A percentile compares a stretch with the other conserved stretches of the same genome.
These are phyloP conservation scores for Prochilodus magdalenae DNA, from an alignment of 2,113 vertebrate species.

Conservation along the genomic window DNA sequence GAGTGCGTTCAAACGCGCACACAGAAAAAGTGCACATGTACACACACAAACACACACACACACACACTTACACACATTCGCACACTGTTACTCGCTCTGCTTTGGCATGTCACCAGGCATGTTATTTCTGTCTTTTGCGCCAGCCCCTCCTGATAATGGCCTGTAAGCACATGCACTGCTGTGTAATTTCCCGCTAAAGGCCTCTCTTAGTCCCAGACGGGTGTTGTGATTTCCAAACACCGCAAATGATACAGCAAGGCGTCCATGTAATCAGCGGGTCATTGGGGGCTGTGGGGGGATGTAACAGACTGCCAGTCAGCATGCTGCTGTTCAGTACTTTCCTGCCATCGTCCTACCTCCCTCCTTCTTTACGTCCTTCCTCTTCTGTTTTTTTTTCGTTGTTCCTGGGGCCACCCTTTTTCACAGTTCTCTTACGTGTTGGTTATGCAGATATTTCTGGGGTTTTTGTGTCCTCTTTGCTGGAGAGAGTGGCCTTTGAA, in stretches of 20 bases:
- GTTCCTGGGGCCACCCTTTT: not conserved
- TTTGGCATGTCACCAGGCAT: slow-evolving; percentile 31
- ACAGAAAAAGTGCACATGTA: too few relatives aligned
- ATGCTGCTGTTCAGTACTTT: slow-evolving; percentile 5
- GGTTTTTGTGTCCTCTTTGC: too few relatives aligned
- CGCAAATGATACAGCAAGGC: slow-evolving; percentile 30
- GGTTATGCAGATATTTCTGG: not conserved
- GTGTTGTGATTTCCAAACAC: slow-evolving; percentile 46
- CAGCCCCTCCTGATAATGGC: slow-evolving; percentile 28
- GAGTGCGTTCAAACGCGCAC: not conserved
- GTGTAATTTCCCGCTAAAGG: slow-evolving; percentile 44
- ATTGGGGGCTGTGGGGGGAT: slow-evolving; percentile 5
- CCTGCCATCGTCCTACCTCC: not conserved
- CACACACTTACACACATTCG: not conserved
- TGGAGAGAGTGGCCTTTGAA: too few relatives aligned
- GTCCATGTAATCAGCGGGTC: slow-evolving; percentile 37
- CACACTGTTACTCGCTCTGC: slow-evolving; percentile 11
- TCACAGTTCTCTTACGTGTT: not conserved
- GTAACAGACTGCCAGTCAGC: not conserved
- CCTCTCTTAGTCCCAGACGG: slow-evolving; percentile 31
- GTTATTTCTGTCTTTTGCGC: slow-evolving; percentile 37
- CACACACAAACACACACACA: not conserved
- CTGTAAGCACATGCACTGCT: slow-evolving; percentile 24
- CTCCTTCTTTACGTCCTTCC: not conserved
- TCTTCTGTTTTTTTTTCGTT: not conserved